Conservation (phyloP, 2,888 invertebrate genomes). For the Melieria picta region DNA sequence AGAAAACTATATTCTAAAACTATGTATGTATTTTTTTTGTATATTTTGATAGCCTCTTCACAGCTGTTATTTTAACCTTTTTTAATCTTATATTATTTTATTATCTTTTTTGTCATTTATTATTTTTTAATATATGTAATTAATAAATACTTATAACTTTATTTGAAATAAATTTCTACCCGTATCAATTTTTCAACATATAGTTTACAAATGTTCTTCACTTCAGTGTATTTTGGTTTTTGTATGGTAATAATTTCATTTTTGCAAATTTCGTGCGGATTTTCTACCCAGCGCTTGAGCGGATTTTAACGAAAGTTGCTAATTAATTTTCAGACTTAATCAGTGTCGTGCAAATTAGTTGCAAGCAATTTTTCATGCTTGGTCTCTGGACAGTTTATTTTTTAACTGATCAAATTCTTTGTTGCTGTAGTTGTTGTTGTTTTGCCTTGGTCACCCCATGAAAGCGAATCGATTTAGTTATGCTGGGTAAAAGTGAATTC, state of each 20-base stretch:
- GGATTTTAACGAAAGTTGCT: conserved; percentile 20
- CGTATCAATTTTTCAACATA: background rate
- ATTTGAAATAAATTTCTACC: background rate
- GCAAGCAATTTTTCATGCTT: too few relatives aligned
- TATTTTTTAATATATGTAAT: background rate
- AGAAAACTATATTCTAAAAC: too few relatives aligned
- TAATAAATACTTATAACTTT: background rate
- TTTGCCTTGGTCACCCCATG: background rate
- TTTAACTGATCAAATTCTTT: background rate
- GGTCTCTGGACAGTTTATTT: background rate
- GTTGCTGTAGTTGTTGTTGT: background rate
- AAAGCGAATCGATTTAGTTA: background rate
- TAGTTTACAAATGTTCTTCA: background rate
- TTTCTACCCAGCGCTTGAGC: too few relatives aligned
- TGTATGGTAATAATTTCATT: background rate
- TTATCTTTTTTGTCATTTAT: background rate
- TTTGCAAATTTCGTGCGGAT: background rate
- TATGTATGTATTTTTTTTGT: background rate
- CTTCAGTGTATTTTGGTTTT: background rate
- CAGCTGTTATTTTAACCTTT: background rate
- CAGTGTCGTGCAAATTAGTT: background rate
- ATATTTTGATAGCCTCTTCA: background rate
- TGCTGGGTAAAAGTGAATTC: background rate
- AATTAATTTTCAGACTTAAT: conserved; percentile 30
- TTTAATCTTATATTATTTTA: background rate